phyloP scores from a whole-genome alignment of 2,113 vertebrate genomes.

The Glaucidium brasilianum region DNA sequence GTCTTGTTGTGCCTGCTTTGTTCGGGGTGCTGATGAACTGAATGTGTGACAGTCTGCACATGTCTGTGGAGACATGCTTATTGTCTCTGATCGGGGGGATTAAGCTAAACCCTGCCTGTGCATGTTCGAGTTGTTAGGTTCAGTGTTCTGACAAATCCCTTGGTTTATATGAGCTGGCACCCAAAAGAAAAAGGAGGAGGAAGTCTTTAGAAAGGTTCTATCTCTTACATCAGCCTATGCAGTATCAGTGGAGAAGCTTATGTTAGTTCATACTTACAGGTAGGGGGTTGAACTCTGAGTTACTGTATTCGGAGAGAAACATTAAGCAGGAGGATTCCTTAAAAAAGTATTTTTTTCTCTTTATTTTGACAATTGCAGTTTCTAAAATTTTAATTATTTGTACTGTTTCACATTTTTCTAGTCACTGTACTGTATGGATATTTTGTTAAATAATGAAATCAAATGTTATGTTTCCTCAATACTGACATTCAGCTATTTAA shows the following conservation, averaged over 20 bases:
- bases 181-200: not conserved
- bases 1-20: accelerated
- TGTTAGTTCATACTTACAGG: not conserved
- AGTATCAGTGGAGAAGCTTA: not conserved
- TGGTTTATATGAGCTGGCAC: not conserved
- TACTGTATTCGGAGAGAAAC: not conserved
- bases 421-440: not conserved
- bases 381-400: constrained; percentile 9
- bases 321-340: not conserved
- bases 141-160: not conserved
- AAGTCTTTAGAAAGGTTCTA: not conserved
- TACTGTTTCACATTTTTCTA: not conserved
- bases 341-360: not conserved
- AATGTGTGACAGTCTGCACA: not conserved
- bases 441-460: constrained; percentile 26
- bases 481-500: constrained; percentile 18
- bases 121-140: not conserved
- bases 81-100: not conserved
- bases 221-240: not conserved
- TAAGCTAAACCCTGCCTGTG: not conserved
- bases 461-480: constrained; percentile 4
- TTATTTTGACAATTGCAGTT: not conserved
- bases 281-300: not conserved
- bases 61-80: not conserved
- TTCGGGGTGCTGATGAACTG: accelerated